A percentile compares a stretch with the other conserved stretches of the same genome.
Conservation (phyloP, 2,888 invertebrate genomes). For the Chrysodeixis includens region DNA sequence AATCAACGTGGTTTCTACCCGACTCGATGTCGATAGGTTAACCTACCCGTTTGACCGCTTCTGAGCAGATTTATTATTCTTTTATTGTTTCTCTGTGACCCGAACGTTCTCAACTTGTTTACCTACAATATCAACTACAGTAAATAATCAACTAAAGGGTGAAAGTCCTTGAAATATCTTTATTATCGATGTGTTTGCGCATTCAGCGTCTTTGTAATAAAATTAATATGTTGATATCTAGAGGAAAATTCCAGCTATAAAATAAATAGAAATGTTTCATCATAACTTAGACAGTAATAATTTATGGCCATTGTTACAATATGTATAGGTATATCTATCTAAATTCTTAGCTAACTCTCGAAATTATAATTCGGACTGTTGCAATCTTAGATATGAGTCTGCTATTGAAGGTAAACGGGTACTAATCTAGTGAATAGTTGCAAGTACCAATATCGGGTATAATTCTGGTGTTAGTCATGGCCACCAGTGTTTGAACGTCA, state of each 20-base stretch:
- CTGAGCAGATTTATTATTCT: constrained; percentile 53
- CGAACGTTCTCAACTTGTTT: constrained; percentile 61
- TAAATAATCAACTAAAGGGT: constrained; percentile 54
- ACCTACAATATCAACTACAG: constrained; percentile 50
- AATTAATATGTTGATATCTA: constrained; percentile 25
- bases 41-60: constrained; percentile 43
- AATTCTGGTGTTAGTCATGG: constrained; percentile 43
- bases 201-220: constrained; percentile 41
- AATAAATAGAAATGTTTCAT: not conserved
- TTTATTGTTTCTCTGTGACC: constrained; percentile 49
- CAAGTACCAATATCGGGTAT: constrained; percentile 44
- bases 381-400: constrained; percentile 38
- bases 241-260: constrained; percentile 41
- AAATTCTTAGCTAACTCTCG: not conserved
- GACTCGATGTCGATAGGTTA: constrained; percentile 22
- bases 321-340: not conserved
- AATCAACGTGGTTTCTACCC: constrained; percentile 2
- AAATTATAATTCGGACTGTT: constrained; percentile 34
- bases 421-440: constrained; percentile 40
- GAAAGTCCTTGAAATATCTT: constrained; percentile 60
- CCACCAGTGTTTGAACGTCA: constrained; percentile 41
- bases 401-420: constrained; percentile 56
- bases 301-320: not conserved
- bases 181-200: constrained; percentile 58
- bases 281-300: not conserved